phyloP scores from a whole-genome alignment of 2,888 invertebrate species.

The Physocephala rufipes region DNA sequence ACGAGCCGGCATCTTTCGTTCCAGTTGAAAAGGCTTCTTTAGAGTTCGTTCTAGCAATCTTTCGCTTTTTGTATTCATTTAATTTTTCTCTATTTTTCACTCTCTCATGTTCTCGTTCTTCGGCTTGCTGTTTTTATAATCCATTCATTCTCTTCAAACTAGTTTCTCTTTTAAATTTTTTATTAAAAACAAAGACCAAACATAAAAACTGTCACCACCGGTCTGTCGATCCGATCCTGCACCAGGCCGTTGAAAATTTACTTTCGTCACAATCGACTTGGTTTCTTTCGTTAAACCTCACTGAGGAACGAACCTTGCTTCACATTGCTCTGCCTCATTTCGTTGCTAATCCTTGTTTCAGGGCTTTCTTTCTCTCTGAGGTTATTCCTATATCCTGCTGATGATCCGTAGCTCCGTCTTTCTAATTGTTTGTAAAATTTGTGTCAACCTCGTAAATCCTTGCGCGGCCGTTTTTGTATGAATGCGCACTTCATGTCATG shows the following conservation, averaged over 20 bases:
- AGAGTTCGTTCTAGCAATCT: slow-evolving; percentile 14
- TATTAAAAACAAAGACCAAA: slow-evolving; percentile 7
- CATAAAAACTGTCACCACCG: slow-evolving; percentile 31
- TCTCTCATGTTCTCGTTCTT: not conserved
- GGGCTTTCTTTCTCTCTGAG: slow-evolving; percentile 25
- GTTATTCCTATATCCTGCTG: not conserved
- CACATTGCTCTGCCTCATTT: not conserved
- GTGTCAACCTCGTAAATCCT: slow-evolving; percentile 60
- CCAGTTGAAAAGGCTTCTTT: slow-evolving; percentile 30
- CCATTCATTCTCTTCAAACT: not conserved
- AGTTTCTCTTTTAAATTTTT: slow-evolving; percentile 4
- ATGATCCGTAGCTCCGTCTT: slow-evolving; percentile 26
- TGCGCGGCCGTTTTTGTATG: slow-evolving; percentile 23
- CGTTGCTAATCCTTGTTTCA: too few species aligned
- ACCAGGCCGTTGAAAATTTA: slow-evolving; percentile 60
- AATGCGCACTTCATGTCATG: slow-evolving; percentile 2
- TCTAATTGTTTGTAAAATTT: slow-evolving; percentile 55
- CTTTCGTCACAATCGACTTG: slow-evolving; percentile 63
- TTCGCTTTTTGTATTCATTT: slow-evolving; percentile 15
- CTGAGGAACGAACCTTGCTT: not conserved
- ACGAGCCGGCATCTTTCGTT: slow-evolving; percentile 25
- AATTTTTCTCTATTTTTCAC: not conserved
- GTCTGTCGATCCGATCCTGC: slow-evolving; percentile 37
- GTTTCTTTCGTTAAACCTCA: slow-evolving; percentile 46
- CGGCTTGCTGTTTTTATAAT: not conserved